Evolutionary conservation across 2,113 vertebrate species (phyloP).

Genomic region (Cyphomyrus plagiostoma): DNA sequence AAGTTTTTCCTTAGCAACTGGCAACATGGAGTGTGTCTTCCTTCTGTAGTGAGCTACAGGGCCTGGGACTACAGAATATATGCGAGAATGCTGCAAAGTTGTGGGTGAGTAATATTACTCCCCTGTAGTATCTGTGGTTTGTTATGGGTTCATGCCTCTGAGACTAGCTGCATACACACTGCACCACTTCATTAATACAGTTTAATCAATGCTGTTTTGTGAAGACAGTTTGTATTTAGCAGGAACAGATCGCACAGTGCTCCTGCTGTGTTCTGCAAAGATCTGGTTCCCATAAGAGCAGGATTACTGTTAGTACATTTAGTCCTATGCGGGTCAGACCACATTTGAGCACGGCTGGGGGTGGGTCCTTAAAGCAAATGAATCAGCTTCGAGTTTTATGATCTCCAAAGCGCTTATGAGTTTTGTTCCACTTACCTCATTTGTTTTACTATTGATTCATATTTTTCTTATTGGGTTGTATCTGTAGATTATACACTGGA

Average conservation of each 20-base stretch:
- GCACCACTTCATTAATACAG: neutral
- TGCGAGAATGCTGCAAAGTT: neutral
- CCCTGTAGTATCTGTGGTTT: neutral
- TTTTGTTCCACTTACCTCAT: neutral
- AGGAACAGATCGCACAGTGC: neutral
- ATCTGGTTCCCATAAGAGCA: conserved; percentile 18
- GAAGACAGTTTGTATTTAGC: neutral
- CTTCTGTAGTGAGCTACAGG: neutral
- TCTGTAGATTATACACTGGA: neutral
- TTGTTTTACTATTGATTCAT: neutral
- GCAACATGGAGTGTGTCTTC: neutral
- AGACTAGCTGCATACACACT: neutral
- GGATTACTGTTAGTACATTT: conserved; percentile 27
- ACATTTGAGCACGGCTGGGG: conserved; percentile 6
- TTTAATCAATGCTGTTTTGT: neutral
- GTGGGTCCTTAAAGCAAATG: conserved; percentile 12
- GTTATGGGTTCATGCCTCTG: neutral
- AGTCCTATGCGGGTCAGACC: conserved; percentile 21
- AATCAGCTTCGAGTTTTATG: conserved; percentile 30
- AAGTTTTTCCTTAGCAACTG: neutral
- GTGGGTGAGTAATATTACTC: neutral
- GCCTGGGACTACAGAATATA: neutral
- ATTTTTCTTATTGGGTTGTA: neutral
- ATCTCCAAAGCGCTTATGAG: conserved; percentile 26
- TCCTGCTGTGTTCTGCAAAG: neutral